Conservation (phyloP, 2,113 vertebrate species). For the Grus americana region DNA sequence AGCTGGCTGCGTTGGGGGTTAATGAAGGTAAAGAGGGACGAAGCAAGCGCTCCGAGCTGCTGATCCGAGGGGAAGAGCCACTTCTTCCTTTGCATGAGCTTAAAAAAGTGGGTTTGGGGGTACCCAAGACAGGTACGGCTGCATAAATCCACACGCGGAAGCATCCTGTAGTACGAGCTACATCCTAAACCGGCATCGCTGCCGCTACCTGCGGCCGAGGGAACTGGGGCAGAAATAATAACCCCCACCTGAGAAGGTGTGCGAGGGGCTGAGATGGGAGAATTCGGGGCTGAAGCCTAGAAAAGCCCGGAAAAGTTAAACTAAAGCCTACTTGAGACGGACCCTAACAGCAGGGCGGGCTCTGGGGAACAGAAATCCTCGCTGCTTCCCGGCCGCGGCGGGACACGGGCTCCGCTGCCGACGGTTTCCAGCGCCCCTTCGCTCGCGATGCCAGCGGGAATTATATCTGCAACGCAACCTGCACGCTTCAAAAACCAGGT, state of each 20-base stretch:
- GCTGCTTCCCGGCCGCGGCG: fast-evolving
- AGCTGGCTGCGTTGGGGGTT: not conserved
- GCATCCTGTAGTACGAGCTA: not conserved
- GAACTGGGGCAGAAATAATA: not conserved
- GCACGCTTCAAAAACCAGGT: fast-evolving
- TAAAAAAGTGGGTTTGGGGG: not conserved
- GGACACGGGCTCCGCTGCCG: fast-evolving
- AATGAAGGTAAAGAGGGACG: not conserved
- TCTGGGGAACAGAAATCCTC: not conserved
- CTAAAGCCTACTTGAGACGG: not conserved
- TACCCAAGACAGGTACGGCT: fast-evolving
- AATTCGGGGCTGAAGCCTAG: not conserved
- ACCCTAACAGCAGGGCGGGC: fast-evolving
- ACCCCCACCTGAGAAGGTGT: not conserved
- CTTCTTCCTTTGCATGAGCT: not conserved
- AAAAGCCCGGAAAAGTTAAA: not conserved
- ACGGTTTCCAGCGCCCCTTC: not conserved
- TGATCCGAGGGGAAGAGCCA: not conserved
- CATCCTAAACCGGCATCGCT: not conserved
- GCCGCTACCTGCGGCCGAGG: not conserved
- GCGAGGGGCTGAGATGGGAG: not conserved
- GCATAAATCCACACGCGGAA: not conserved
- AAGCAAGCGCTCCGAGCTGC: not conserved
- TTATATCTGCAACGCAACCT: not conserved
- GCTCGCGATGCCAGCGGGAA: fast-evolving